Conservation (phyloP, 2,113 vertebrate genomes). For the Dipodomys spectabilis region DNA sequence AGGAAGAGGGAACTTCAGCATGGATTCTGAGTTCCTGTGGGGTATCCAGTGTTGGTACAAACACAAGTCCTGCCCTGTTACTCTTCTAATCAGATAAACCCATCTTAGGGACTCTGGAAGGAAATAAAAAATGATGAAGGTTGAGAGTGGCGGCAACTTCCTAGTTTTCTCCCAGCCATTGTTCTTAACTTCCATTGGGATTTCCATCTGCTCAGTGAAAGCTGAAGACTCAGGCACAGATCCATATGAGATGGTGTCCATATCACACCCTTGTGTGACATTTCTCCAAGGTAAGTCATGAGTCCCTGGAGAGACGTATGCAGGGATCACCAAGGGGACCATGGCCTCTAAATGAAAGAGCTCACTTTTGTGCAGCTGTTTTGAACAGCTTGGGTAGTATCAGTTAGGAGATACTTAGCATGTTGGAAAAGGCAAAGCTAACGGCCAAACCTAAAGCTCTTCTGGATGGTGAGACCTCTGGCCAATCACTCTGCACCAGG, state of each 20-base stretch:
- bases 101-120: not conserved
- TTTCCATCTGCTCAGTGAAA: not conserved
- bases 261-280: not conserved
- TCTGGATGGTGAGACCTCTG: not conserved
- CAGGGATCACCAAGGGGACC: not conserved
- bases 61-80: accelerated
- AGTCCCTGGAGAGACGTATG: not conserved
- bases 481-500: accelerated
- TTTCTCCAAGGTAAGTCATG: not conserved
- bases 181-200: not conserved
- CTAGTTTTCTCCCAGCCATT: accelerated
- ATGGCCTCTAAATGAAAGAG: not conserved
- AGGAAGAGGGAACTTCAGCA: accelerated
- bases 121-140: not conserved
- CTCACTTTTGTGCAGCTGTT: accelerated
- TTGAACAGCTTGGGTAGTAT: not conserved
- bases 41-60: accelerated
- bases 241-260: no score
- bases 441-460: no score
- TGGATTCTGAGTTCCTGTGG: not conserved
- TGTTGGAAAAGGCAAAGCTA: not conserved
- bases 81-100: accelerated
- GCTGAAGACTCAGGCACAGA: not conserved
- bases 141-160: not conserved
- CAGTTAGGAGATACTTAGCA: not conserved